Percentiles rank a stretch among this genome's conserved stretches.
These are phyloP conservation scores for Chymomyza amoena DNA, from an alignment of 2,888 invertebrate genomes.

Conservation along the genomic window DNA sequence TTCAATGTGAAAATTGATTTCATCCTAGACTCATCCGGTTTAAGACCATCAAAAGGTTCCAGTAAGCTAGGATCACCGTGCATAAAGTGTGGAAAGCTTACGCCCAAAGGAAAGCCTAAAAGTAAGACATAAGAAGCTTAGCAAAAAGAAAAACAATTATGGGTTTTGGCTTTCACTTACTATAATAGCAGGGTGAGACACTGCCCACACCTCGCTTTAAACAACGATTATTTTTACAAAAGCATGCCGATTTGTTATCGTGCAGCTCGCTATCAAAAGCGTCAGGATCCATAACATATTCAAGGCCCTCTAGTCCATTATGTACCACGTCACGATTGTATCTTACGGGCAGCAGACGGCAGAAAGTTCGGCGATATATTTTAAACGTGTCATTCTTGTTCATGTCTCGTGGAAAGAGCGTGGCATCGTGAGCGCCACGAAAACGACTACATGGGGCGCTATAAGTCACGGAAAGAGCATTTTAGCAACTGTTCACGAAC, in stretches of 20 bases:
- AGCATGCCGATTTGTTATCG: conserved; percentile 83
- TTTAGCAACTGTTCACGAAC: background rate
- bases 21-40: conserved; percentile 81
- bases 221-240: conserved; percentile 81
- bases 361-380: conserved; percentile 87
- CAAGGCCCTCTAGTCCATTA: conserved; percentile 81
- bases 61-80: conserved; percentile 82
- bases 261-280: conserved; percentile 81
- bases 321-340: conserved; percentile 76
- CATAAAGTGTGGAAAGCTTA: conserved; percentile 86
- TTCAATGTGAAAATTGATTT: conserved; percentile 83
- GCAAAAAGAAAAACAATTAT: background rate
- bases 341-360: conserved; percentile 83
- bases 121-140: background rate
- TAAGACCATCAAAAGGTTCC: conserved; percentile 82
- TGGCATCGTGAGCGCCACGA: conserved; percentile 85
- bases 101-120: conserved; percentile 85
- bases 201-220: conserved; percentile 84
- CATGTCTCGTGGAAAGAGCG: conserved; percentile 84
- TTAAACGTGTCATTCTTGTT: conserved; percentile 80
- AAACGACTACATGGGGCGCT: conserved; percentile 84
- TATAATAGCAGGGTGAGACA: conserved; percentile 85
- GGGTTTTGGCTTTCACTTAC: conserved; percentile 78
- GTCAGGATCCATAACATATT: conserved; percentile 82
- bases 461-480: conserved; percentile 48